Percentiles rank a stretch among this genome's conserved stretches.
These are phyloP conservation scores for Gephyroberyx darwinii DNA, from an alignment of 2,797 vertebrate species.

Conservation along the genomic window DNA sequence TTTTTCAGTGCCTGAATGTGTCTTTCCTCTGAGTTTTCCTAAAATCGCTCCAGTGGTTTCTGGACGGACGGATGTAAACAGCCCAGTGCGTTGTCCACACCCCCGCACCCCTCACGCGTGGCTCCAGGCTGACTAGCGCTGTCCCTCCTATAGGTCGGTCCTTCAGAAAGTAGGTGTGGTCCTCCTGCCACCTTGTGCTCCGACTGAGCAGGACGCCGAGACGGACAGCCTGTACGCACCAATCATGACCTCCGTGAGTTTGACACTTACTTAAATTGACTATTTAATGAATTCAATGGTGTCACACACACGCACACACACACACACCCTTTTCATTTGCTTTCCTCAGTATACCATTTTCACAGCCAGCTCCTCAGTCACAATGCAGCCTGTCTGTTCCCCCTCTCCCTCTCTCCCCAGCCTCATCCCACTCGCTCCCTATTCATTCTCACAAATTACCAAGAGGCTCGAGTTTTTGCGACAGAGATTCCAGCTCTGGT, in stretches of 20 bases:
- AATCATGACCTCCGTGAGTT: slow-evolving; percentile 80
- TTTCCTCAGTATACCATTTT: slow-evolving; percentile 46
- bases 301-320: slow-evolving; percentile 8
- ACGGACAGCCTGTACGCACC: slow-evolving; percentile 67
- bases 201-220: slow-evolving; percentile 72
- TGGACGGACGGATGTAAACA: too few species aligned
- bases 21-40: too few species aligned
- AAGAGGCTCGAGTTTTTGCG: slow-evolving; percentile 48
- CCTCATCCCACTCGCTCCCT: slow-evolving; percentile 39
- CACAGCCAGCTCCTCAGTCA: slow-evolving; percentile 46
- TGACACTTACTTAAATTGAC: slow-evolving; percentile 31
- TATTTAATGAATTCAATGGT: slow-evolving; percentile 28
- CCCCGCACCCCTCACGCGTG: too few species aligned
- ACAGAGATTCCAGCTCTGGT: slow-evolving; percentile 53
- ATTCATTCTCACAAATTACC: slow-evolving; percentile 58
- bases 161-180: slow-evolving; percentile 80
- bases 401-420: slow-evolving; percentile 29
- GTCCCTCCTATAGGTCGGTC: slow-evolving; percentile 68
- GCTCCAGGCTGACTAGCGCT: too few species aligned
- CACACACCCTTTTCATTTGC: slow-evolving; percentile 29
- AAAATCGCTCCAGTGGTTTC: too few species aligned
- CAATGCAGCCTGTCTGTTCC: slow-evolving; percentile 43
- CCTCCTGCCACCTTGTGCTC: slow-evolving; percentile 62
- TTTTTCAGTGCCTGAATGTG: too few species aligned
- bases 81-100: too few species aligned